These are phyloP conservation scores for Perccottus glenii DNA, from an alignment of 2,113 vertebrate genomes.

Conservation along the genomic window DNA sequence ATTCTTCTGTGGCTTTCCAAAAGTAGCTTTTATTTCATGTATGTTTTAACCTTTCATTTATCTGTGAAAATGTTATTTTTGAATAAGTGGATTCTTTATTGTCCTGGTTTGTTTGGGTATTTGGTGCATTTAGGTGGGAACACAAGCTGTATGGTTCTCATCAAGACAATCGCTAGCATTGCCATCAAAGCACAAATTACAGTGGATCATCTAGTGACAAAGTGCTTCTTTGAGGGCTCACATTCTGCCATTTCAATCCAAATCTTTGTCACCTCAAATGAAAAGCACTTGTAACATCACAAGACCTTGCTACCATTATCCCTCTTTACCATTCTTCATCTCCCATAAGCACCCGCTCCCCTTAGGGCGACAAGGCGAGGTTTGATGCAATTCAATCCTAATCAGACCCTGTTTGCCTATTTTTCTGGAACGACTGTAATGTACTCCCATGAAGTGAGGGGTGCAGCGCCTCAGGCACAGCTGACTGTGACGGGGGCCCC, in stretches of 20 bases:
- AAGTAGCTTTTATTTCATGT: neutral
- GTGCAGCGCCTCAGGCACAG: slow-evolving; percentile 66
- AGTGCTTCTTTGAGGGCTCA: slow-evolving; percentile 46
- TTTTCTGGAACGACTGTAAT: slow-evolving; percentile 57
- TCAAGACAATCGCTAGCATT: slow-evolving; percentile 44
- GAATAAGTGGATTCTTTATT: neutral
- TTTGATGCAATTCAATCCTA: slow-evolving; percentile 64
- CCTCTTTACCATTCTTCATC: slow-evolving; percentile 67
- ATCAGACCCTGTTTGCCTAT: slow-evolving; percentile 69
- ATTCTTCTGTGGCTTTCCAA: slow-evolving; percentile 17
- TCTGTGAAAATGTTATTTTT: neutral
- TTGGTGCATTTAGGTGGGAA: slow-evolving; percentile 12
- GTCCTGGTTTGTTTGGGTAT: neutral
- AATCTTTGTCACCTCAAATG: slow-evolving; percentile 56
- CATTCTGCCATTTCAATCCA: slow-evolving; percentile 31
- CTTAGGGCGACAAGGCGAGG: slow-evolving; percentile 63
- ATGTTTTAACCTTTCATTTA: neutral
- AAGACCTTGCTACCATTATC: slow-evolving; percentile 58
- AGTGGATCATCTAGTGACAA: slow-evolving; percentile 38
- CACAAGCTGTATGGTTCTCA: slow-evolving; percentile 17
- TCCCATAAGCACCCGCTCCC: slow-evolving; percentile 58
- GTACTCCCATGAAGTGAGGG: slow-evolving; percentile 43
- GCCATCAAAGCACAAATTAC: slow-evolving; percentile 53
- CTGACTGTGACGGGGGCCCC: slow-evolving; percentile 51
- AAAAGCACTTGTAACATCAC: slow-evolving; percentile 65